Evolutionary conservation across 2,797 vertebrate species (phyloP).

Genomic region (Crax fasciolata): DNA sequence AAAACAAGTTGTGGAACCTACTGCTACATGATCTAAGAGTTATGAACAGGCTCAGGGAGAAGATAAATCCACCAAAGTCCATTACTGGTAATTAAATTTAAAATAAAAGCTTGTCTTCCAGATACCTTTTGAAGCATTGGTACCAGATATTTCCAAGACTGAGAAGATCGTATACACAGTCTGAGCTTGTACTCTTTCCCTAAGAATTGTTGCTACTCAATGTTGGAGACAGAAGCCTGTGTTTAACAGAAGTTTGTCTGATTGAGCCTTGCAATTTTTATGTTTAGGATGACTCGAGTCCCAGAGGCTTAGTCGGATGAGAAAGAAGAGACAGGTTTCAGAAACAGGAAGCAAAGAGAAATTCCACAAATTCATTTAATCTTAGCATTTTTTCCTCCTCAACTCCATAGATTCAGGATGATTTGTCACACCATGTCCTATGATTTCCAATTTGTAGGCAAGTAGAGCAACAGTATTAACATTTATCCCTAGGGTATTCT

Average conservation of each 20-base stretch:
- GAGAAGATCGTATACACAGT: neutral
- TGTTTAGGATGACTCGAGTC: neutral
- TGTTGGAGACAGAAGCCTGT: neutral
- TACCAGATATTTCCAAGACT: neutral
- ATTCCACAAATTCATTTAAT: neutral
- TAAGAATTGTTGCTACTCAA: neutral
- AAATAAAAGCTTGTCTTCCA: neutral
- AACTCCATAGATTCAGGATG: neutral
- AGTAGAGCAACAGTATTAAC: neutral
- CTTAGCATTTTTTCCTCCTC: neutral
- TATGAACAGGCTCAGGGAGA: neutral
- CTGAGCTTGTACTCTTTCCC: neutral
- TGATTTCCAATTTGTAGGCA: neutral
- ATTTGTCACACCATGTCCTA: neutral
- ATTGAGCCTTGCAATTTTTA: neutral
- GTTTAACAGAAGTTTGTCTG: neutral
- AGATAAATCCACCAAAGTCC: neutral
- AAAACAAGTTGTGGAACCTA: neutral
- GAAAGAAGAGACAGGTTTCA: rapidly evolving
- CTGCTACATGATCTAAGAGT: neutral
- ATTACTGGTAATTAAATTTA: neutral
- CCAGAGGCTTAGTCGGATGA: neutral
- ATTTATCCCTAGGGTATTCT: neutral
- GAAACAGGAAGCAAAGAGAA: neutral
- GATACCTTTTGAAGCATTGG: neutral